Conservation (phyloP, 2,888 invertebrate species). For the Drosophila acutilabella region DNA sequence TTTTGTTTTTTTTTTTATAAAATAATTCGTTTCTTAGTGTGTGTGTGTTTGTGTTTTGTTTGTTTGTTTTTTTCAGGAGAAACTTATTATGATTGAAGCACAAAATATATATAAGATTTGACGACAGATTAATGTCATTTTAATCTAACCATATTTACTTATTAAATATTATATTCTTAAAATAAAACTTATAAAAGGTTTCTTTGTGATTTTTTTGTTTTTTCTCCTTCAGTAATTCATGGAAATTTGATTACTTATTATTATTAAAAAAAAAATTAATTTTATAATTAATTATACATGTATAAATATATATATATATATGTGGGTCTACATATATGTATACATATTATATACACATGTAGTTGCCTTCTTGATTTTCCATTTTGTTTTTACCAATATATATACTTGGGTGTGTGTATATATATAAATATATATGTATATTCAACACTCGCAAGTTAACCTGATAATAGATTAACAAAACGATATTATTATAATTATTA, state of each 20-base stretch:
- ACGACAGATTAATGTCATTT: constrained; percentile 67
- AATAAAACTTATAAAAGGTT: constrained; percentile 78
- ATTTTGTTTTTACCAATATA: constrained; percentile 10
- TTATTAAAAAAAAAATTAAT: constrained; percentile 71
- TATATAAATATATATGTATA: constrained; percentile 46
- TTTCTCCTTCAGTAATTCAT: constrained; percentile 79
- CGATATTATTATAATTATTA: constrained; percentile 37
- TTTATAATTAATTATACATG: constrained; percentile 40
- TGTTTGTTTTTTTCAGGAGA: constrained; percentile 47
- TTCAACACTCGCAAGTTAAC: constrained; percentile 69
- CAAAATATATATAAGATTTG: constrained; percentile 69
- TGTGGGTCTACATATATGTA: constrained; percentile 23
- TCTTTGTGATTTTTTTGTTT: constrained; percentile 66
- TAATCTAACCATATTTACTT: constrained; percentile 72
- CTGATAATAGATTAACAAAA: constrained; percentile 67
- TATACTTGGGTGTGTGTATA: constrained; percentile 49
- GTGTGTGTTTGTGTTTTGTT: no score
- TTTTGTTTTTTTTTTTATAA: constrained; percentile 23
- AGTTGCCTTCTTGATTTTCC: no score
- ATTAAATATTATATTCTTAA: constrained; percentile 60
- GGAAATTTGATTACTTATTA: constrained; percentile 77
- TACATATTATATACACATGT: no score
- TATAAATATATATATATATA: constrained; percentile 34
- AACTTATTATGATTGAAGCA: constrained; percentile 77
- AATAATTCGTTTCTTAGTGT: constrained; percentile 52